Conservation (phyloP, 2,888 invertebrate genomes). For the Rhorus exstirpatorius region DNA sequence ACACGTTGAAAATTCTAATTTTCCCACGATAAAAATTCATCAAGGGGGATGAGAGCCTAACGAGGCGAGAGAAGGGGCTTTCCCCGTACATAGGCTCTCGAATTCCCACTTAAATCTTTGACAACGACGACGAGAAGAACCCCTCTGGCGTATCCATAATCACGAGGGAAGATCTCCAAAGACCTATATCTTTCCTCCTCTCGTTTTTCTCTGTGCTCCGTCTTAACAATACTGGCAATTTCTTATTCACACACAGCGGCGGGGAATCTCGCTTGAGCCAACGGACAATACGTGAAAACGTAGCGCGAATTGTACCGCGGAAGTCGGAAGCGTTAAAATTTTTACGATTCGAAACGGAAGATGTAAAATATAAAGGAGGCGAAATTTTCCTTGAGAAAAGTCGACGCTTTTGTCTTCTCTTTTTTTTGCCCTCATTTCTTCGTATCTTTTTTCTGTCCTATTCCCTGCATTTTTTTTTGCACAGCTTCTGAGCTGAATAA, state of each 20-base stretch:
- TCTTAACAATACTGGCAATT: slow-evolving; percentile 33
- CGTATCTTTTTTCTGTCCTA: slow-evolving; percentile 20
- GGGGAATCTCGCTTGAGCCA: not conserved
- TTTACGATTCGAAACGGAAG: slow-evolving; percentile 41
- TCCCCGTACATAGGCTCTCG: slow-evolving; percentile 9
- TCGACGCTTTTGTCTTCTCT: slow-evolving; percentile 39
- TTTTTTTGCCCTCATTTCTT: slow-evolving; percentile 1
- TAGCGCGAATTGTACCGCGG: not conserved
- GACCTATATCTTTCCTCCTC: slow-evolving; percentile 29
- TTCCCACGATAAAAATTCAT: slow-evolving; percentile 7
- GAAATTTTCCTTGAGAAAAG: slow-evolving; percentile 22
- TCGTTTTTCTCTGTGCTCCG: not conserved
- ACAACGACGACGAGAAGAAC: slow-evolving; percentile 1
- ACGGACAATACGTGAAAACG: slow-evolving; percentile 25
- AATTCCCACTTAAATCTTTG: slow-evolving; percentile 42
- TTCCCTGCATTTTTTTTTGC: slow-evolving; percentile 1
- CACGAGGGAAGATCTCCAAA: slow-evolving; percentile 37
- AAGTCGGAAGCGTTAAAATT: slow-evolving; percentile 41
- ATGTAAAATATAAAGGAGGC: slow-evolving; percentile 31
- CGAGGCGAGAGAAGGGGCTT: not conserved
- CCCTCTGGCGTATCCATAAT: slow-evolving; percentile 11
- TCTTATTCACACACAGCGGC: slow-evolving; percentile 44
- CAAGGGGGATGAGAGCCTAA: not conserved
- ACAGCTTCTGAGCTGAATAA: slow-evolving; percentile 15
- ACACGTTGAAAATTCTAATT: slow-evolving; percentile 43